Evolutionary conservation across 2,113 vertebrate species (phyloP), one percentile per base, ranked within the genome.

Genomic region (Archocentrus centrarchus): DNA sequence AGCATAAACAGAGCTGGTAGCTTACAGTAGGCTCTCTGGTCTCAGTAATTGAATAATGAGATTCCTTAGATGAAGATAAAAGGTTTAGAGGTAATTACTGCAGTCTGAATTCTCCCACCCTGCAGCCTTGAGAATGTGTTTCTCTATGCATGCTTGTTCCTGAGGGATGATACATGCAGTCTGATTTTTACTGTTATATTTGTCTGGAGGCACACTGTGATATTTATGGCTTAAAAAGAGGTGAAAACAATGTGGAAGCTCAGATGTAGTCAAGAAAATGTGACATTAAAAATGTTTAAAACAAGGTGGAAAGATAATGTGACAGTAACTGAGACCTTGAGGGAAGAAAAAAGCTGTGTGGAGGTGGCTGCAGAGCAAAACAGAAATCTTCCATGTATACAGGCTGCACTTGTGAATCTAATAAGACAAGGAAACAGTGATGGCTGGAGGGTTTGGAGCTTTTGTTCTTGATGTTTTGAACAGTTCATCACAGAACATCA

Each of bases 51-150:
- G 89, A 94, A 93, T 93, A 94, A 94, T 89, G 88, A 89, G 84
- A 93, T 94, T 92, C 90, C 87, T 92, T 62, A 86, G 91, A 93
- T 90, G 86, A 77, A 95, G 90, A 94, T 94, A 93, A 94, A 92
- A 92, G 93, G 90, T 93, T 94, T 86, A 84, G 92, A 90, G 75
- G 91, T 92, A 94, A 94, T 95, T 94, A 93, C 86, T 85, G 64
- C 75, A 86, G 79, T 82, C 84, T 79, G 80, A 82, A 81, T 84
- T 60, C 75, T 79, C 50, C 60, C 79, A 77, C 60, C 58, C 70
- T 35, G 20, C 44, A 61, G 70, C 59, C 58, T 39, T 59, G 14
- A 59, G 76, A 73, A 79, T 60, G 63, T 6, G 9, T 62, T 63
- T 82, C 59, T 61, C 44, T 81, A 6, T 81, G 80, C 59, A 60